Conservation (phyloP, 2,888 invertebrate species). For the Zhuqinia jingwanae region DNA sequence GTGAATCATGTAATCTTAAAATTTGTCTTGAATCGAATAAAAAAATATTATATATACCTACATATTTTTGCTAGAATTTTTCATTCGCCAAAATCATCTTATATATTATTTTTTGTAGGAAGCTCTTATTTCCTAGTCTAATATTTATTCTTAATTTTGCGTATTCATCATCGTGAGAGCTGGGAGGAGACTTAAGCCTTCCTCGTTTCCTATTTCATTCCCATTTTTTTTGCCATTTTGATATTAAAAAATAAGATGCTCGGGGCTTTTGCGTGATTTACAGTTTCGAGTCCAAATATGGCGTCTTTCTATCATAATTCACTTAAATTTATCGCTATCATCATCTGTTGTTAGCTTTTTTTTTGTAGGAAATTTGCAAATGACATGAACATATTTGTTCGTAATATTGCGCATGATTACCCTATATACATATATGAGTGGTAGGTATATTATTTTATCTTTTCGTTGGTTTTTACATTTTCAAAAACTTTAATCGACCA, state of each 20-base stretch:
- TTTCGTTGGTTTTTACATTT: slow-evolving; percentile 6
- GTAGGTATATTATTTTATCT: slow-evolving; percentile 17
- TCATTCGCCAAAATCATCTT: too few relatives aligned
- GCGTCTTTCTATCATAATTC: neutral
- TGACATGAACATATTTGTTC: too few relatives aligned
- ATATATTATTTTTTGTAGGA: too few relatives aligned
- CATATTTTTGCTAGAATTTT: too few relatives aligned
- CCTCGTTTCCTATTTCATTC: slow-evolving; percentile 41
- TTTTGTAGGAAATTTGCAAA: neutral
- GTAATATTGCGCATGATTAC: neutral
- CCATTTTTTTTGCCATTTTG: slow-evolving; percentile 22
- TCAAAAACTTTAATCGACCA: slow-evolving; percentile 26
- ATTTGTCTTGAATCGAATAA: slow-evolving; percentile 5
- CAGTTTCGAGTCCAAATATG: slow-evolving; percentile 7
- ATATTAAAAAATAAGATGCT: slow-evolving; percentile 8
- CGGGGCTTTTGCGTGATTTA: slow-evolving; percentile 26
- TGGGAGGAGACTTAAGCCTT: slow-evolving; percentile 44
- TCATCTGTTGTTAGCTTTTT: neutral
- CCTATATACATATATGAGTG: too few relatives aligned
- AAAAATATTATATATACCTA: too few relatives aligned
- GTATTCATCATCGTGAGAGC: slow-evolving; percentile 22
- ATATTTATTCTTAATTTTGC: too few relatives aligned
- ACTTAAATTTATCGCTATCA: slow-evolving; percentile 6
- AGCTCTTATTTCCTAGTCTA: too few relatives aligned
- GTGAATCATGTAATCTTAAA: slow-evolving; percentile 23